Base-by-base conservation (phyloP, 2,888 invertebrate species). In the Synanthedon andrenaeformis region DNA sequence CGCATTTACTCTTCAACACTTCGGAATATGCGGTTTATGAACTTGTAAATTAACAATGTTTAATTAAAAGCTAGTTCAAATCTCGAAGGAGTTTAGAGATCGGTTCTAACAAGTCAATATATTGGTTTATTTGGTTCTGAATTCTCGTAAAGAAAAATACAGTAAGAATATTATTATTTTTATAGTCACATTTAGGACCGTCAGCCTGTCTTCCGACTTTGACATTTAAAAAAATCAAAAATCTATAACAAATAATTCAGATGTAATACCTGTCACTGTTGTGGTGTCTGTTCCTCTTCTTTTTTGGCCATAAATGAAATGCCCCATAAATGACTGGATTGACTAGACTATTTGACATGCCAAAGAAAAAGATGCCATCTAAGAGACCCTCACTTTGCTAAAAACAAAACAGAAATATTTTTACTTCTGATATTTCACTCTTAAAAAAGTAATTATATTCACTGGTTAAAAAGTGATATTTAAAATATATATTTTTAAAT, bases 251-350 rank as follows among this genome's bases (percentile, higher is more conserved):
- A 35, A 35, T 35, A 35, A 35, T 35, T 23, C 23, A 35, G 35
- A 6, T 10, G 35, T 10, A 35, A 35, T 35, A 89, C 88, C 84
- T 87, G 71, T 85, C 83, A 57, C 84, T 85, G 48, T 79, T 72
- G 10, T 76, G 66, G 13, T 45, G 45, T 17, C 52, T 54, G 10
- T 75, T 71, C 49, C 74, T 70, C 62, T 83, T 85, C 62, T 86
- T 90, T 63, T 90, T 90, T 3, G 92, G 91, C 89, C 94, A 93
- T 59, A 95, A 86, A 76, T 95, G 95, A 78, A 96, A 96, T n/a
- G 94, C 94, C 41, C 95, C 95, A 65, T 96, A 95, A 63, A 96
- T 95, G 52, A 95, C 87, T 0, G 95, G 95, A 76, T 96, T 96
- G 61, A 95, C 91, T 67, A 95, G 89, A 74, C 94, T 94, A 81